Base-by-base conservation (phyloP, 2,888 invertebrate species). In the Yponomeuta evonymella region DNA sequence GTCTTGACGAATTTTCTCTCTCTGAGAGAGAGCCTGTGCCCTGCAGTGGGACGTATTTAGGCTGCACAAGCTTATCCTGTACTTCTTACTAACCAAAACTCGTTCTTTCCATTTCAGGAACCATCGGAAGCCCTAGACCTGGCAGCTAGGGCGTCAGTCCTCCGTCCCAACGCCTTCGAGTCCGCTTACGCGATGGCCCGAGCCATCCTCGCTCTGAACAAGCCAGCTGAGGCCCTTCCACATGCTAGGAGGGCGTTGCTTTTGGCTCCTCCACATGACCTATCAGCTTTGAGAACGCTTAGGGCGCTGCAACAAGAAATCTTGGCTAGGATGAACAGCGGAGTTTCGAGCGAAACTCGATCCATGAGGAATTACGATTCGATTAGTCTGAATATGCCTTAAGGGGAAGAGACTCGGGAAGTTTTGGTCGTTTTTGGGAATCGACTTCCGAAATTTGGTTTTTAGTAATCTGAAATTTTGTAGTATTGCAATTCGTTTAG, bases 181-280 rank as follows among this genome's bases (percentile, higher is more conserved):
- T 98, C 98, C 6, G 97, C 95, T 78, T 98, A 98, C 86, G 98
- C 98, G 4, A 94, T 98, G 83, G 96, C 98, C 0, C 95, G 98
- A 81, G 98, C 98, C 9, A 95, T 95, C 73, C 93, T 97, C 74
- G 97, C 98, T 72, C 92, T 95, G 70, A 95, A 94, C 84, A 94
- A 95, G 75, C 90, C 95, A 4, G 94, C 95, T 43, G 95, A 96
- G 75, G 97, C 98, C 0, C 89, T 98, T 30, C 93, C 94, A 1
- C 98, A 98, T 83, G 95, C 98, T 12, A 94, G 96, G 76, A 95
- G 97, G 82, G 98, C 98, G 0, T 83, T 97, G 43, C 88, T 94
- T 51, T 87, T 96, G 23, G 95, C 96, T 0, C 97, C 97, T 0
- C 89, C 94, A 23, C 94, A 94, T 73, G 96, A 96, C 79, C 84